Evolutionary conservation across 2,113 vertebrate genomes (phyloP).

Genomic region (Odocoileus virginianus): DNA sequence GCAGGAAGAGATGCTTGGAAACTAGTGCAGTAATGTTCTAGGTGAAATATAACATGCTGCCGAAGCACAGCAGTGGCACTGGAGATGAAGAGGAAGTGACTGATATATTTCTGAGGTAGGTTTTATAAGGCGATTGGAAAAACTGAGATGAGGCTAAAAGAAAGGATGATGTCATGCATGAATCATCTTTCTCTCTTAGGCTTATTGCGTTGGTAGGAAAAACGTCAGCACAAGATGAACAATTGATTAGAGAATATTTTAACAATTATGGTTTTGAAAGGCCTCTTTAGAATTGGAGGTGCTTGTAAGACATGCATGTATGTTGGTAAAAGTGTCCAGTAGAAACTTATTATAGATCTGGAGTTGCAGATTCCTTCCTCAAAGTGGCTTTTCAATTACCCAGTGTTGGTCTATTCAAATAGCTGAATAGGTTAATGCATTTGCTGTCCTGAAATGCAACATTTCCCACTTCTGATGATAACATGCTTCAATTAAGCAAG

Average conservation of each 20-base stretch:
- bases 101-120: background rate
- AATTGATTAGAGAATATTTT: background rate
- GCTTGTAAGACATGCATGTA: background rate
- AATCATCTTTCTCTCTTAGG: background rate
- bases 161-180: background rate
- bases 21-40: background rate
- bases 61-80: background rate
- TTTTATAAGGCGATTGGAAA: conserved; percentile 18
- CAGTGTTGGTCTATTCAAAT: background rate
- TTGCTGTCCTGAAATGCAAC: background rate
- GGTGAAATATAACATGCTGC: background rate
- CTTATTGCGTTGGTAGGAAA: background rate
- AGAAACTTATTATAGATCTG: background rate
- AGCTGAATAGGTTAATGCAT: background rate
- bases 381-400: background rate
- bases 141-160: background rate
- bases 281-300: background rate
- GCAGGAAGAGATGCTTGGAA: background rate
- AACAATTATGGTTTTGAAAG: conserved; percentile 18
- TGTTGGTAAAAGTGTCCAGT: background rate
- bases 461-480: conserved; percentile 30
- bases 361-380: background rate
- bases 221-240: background rate
- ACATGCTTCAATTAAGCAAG: background rate
- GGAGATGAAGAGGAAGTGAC: background rate